These are phyloP conservation scores for Yasuhikotakia modesta DNA, from an alignment of 2,797 vertebrate genomes.

Conservation along the genomic window DNA sequence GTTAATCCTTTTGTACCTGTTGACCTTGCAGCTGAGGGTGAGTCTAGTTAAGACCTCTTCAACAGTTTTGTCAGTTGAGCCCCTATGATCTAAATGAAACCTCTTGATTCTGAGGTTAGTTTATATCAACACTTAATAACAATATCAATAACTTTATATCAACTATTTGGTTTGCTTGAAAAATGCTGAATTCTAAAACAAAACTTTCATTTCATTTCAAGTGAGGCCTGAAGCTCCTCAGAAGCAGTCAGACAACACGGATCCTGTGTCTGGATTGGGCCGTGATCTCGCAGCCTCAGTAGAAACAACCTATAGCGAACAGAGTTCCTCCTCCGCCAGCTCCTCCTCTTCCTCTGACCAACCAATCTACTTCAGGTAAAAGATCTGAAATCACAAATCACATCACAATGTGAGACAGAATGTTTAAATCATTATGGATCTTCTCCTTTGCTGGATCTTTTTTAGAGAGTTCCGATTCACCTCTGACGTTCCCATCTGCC, in stretches of 20 bases:
- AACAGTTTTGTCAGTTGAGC: not conserved
- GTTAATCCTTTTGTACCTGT: conserved; percentile 83
- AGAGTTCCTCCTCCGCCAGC: conserved; percentile 77
- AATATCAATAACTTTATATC: too few relatives aligned
- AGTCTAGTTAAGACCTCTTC: conserved; percentile 15
- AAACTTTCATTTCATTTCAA: conserved; percentile 50
- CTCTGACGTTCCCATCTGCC: conserved; percentile 92
- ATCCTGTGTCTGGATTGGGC: conserved; percentile 66
- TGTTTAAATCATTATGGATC: not conserved
- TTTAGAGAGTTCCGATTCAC: conserved; percentile 93
- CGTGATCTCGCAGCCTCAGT: conserved; percentile 74
- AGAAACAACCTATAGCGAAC: conserved; percentile 80
- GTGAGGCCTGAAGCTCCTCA: conserved; percentile 74
- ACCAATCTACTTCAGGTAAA: conserved; percentile 91
- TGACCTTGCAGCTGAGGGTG: conserved; percentile 82
- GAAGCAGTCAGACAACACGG: conserved; percentile 67
- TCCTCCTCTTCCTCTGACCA: conserved; percentile 83
- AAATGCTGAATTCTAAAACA: too few relatives aligned
- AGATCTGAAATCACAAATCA: not conserved
- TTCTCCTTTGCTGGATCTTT: conserved; percentile 12
- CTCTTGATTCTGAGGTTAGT: too few relatives aligned
- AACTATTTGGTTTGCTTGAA: too few relatives aligned
- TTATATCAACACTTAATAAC: too few relatives aligned
- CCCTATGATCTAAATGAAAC: not conserved
- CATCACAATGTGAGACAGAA: not conserved